Evolutionary conservation across 1,140 invertebrate species (phyloP), one percentile per base, ranked within the genome.

Genomic region (Penaeus chinensis): DNA sequence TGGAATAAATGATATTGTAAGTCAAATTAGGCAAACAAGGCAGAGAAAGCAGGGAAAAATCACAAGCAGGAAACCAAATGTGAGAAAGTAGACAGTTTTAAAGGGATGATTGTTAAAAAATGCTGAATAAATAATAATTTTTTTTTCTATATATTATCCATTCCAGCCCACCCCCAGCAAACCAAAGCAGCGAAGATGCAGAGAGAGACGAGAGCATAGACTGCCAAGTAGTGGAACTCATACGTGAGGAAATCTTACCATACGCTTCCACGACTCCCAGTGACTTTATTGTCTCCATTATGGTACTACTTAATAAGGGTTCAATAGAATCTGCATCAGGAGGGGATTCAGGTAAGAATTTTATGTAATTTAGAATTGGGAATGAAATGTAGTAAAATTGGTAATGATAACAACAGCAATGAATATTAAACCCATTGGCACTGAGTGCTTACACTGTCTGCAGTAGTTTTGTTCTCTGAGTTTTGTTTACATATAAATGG

Each of bases 261-360:
- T 95, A 95, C 92, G 96, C 96, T 4, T 93, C 94, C 90, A 93
- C 94, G 85, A 94, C 98, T 91, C 97, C 97, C 27, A 95, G 95
- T 92, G 95, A 97, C 89, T 98, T 98, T 92, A 95, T 98, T 86
- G 94, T 97, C 90, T 94, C 95, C 91, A 95, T 98, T 74, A 96
- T 99, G 85, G 95, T 97, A 91, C 94, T 99, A 65, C 93, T 99
- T 32, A 98, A 99, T 92, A 96, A 96, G 91, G 98, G 98, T 0
- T 98, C 98, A 20, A 97, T 99, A 91, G 97, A 98, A 93, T 96
- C 96, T n/a, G 95, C 96, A 0, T 95, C 96, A 4, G 94, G 93
- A 63, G 93, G 93, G 93, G 90, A 90, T 62, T 90, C 90, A 19
- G 83, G 81, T 89, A 81, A 74, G 78, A 24, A 76, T 7, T 79